These are phyloP conservation scores for Tiliqua scincoides DNA, from an alignment of 2,113 vertebrate species.

Conservation along the genomic window DNA sequence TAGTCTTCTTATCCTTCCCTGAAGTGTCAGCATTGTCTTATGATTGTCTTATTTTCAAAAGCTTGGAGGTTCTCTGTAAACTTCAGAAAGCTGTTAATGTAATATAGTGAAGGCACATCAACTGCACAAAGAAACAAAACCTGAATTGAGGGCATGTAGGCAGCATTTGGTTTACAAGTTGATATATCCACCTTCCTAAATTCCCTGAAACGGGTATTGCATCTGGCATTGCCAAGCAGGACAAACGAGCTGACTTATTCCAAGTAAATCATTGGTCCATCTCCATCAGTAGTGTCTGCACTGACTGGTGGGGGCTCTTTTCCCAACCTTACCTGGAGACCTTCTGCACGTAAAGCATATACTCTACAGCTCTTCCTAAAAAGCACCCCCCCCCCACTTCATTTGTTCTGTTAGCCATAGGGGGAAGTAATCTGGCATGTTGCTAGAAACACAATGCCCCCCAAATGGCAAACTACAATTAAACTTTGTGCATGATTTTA, in stretches of 20 bases:
- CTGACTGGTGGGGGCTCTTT: no score
- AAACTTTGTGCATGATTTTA: not conserved
- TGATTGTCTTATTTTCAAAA: no score
- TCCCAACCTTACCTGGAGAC: no score
- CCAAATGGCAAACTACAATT: not conserved
- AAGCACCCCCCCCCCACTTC: not conserved
- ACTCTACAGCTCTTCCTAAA: no score
- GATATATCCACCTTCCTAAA: not conserved
- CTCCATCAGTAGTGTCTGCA: no score
- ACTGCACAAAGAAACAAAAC: not conserved
- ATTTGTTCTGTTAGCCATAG: not conserved
- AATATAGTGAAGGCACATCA: not conserved
- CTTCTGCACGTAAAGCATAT: no score
- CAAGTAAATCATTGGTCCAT: no score
- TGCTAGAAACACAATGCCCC: not conserved
- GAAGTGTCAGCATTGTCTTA: fast-evolving
- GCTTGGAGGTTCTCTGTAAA: not conserved
- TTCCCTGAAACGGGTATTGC: not conserved
- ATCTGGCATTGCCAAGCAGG: no score
- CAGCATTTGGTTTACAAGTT: not conserved
- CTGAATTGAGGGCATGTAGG: not conserved
- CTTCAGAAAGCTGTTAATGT: not conserved
- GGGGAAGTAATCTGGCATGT: not conserved
- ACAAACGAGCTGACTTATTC: no score
- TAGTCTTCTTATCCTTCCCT: not conserved